Evolutionary conservation across 2,113 vertebrate genomes (phyloP), one percentile per base, ranked within the genome.

Genomic region (Colossoma macropomum): DNA sequence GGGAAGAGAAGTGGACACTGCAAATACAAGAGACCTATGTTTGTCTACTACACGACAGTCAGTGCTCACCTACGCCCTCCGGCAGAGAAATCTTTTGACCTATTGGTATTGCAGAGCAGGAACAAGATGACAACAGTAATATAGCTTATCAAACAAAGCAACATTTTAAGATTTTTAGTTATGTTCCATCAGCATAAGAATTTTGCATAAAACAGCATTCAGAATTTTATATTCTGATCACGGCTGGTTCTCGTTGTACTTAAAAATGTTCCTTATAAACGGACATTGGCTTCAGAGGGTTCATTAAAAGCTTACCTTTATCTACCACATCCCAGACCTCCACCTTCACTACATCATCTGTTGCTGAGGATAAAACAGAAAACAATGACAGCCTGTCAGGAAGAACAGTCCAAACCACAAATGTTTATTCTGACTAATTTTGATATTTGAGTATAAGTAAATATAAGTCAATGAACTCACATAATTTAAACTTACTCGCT

Each of bases 301-400:
- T 75, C 65, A 19, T 21, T 38, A 27, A 76, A 41, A 0, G 77
- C 91, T 93, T 89, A 96, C 96, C 96, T 95, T 97, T 97, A 88
- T 97, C 96, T 0, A 97, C 96, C 0, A 97, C 95, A 15, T 97
- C 96, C 96, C 96, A 97, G 80, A 97, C 96, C 88, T 97, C 96
- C 2, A 97, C 96, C 76, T 97, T 97, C n/a, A 97, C 96, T 8
- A 97, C 92, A 65, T 97, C 96, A 0, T 96, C 96, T 38, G 96
- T 97, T 77, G 95, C 96, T 97, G 75, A 93, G 91, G 27, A 23
- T 6, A 45, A 50, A 82, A 45, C 6, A 56, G n/a, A n/a, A 59
- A 70, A 82, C 11, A 13, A 60, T 48, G 21, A 54, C 62, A 34
- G 56, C 16, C 11, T n/a, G 25, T 65, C 13, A 66, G 8, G 13